Evolutionary conservation across 2,113 vertebrate species (phyloP).

Genomic region (Indri indri): DNA sequence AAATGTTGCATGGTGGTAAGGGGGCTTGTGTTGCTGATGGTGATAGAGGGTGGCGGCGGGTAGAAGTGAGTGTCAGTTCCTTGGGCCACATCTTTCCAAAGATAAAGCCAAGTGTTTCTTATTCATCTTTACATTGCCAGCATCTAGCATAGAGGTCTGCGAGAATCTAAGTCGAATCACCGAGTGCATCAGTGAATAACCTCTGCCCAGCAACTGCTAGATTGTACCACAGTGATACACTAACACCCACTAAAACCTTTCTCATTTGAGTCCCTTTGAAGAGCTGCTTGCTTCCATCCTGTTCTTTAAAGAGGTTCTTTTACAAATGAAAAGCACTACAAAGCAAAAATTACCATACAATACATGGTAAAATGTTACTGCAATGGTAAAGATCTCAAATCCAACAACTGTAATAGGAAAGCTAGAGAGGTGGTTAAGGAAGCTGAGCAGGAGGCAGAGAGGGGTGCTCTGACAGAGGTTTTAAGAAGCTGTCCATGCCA

Average conservation of each 20-base stretch:
- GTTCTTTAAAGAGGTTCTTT: conserved; percentile 43
- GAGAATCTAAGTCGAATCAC: not conserved
- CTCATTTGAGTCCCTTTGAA: not conserved
- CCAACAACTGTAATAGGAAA: not conserved
- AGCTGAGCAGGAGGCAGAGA: not conserved
- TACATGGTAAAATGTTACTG: not conserved
- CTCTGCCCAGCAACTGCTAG: not conserved
- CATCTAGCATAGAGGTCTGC: not conserved
- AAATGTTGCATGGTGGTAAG: rapidly evolving
- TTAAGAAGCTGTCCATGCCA: conserved; percentile 19
- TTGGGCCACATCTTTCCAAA: not conserved
- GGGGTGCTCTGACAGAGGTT: not conserved
- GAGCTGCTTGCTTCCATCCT: conserved; percentile 35
- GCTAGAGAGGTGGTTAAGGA: conserved; percentile 24
- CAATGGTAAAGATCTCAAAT: conserved; percentile 27
- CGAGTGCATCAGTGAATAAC: not conserved
- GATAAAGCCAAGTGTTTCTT: not conserved
- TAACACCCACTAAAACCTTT: not conserved
- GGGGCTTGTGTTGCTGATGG: rapidly evolving
- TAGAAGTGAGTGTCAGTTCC: not conserved
- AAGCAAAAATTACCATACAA: conserved; percentile 59
- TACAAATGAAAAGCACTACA: conserved; percentile 60
- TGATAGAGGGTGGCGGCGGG: rapidly evolving
- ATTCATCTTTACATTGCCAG: not conserved
- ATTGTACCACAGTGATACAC: not conserved